phyloP scores from a whole-genome alignment of 2,113 vertebrate species.

The Ondatra zibethicus region DNA sequence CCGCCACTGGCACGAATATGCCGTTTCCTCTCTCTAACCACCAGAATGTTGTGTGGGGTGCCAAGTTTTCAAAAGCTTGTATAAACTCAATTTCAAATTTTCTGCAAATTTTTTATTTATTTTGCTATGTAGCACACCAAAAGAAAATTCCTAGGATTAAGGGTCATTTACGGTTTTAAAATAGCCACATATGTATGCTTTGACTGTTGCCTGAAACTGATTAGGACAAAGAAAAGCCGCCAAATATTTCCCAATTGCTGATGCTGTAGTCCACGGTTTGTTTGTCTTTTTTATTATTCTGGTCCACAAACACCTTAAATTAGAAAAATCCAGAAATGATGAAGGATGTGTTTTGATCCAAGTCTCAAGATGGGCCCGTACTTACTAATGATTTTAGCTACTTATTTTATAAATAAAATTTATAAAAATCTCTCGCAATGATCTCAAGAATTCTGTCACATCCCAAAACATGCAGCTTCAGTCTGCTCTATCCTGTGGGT shows the following conservation, averaged over 20 bases:
- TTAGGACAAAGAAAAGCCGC: neutral
- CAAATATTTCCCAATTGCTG: constrained; percentile 7
- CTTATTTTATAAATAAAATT: constrained; percentile 32
- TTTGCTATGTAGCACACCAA: neutral
- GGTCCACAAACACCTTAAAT: neutral
- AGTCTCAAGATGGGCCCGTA: neutral
- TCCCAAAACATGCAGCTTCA: neutral
- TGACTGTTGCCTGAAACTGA: neutral
- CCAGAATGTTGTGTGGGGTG: neutral
- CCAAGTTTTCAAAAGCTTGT: neutral
- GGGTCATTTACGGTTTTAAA: neutral
- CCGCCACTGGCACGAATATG: neutral
- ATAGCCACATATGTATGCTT: neutral
- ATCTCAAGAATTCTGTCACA: constrained; percentile 60
- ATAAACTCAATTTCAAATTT: constrained; percentile 34
- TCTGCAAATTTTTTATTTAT: neutral
- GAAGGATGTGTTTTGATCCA: constrained; percentile 54
- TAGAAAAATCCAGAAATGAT: constrained; percentile 32
- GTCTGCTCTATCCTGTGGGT: constrained; percentile 69
- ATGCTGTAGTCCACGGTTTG: neutral
- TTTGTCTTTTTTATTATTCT: neutral
- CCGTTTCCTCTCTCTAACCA: constrained; percentile 52
- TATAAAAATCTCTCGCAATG: constrained; percentile 62
- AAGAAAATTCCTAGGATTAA: constrained; percentile 4
- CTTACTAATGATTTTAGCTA: neutral